Conservation (phyloP, 1,140 invertebrate genomes). For the Lanistes nyassanus region DNA sequence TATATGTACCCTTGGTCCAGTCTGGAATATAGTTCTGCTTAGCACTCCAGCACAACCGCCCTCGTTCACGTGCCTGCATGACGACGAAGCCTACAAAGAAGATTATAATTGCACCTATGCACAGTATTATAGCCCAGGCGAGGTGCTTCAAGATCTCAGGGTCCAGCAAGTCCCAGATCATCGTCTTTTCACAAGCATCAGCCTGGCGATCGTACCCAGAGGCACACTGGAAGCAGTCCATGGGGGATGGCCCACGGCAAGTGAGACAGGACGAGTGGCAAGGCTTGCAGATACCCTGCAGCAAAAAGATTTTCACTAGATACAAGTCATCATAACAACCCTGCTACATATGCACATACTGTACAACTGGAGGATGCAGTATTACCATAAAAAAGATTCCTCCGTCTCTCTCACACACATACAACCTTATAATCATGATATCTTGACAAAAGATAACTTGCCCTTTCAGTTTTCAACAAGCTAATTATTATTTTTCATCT, state of each 20-base stretch:
- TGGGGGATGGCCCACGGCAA: conserved; percentile 48
- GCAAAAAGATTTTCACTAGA: conserved; percentile 7
- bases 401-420: too few relatives aligned
- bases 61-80: conserved; percentile 49
- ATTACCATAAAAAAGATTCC: too few relatives aligned
- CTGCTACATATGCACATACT: too few relatives aligned
- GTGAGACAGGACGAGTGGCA: conserved; percentile 57
- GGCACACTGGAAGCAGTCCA: conserved; percentile 57
- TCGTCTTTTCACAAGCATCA: conserved; percentile 50
- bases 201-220: conserved; percentile 47
- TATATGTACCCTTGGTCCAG: conserved; percentile 50
- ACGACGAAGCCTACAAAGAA: conserved; percentile 50
- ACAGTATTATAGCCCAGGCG: conserved; percentile 59
- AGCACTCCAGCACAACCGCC: conserved; percentile 54
- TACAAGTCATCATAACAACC: too few relatives aligned
- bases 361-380: too few relatives aligned
- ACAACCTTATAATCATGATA: too few relatives aligned
- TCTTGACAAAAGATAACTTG: too few relatives aligned
- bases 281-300: conserved; percentile 49
- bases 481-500: too few relatives aligned
- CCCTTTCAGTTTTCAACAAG: too few relatives aligned
- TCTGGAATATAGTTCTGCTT: conserved; percentile 45
- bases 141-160: conserved; percentile 57
- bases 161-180: conserved; percentile 57
- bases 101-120: conserved; percentile 54